A percentile compares a stretch with the other conserved stretches of the same genome.
These are phyloP conservation scores for Drosophila villosipedis DNA, from an alignment of 2,888 invertebrate species.

Conservation along the genomic window DNA sequence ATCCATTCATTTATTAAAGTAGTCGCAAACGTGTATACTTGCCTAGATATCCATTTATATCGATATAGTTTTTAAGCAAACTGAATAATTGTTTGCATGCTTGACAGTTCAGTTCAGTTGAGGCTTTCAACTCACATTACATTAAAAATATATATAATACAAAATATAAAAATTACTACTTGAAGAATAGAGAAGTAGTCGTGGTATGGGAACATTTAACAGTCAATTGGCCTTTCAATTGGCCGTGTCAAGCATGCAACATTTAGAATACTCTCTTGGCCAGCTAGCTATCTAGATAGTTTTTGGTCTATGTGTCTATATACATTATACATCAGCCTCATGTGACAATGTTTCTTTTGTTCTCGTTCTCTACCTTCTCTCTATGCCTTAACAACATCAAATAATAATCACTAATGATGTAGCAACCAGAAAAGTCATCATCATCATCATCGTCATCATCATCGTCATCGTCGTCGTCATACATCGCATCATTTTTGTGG, in stretches of 20 bases:
- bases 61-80: not conserved
- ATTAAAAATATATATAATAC: not conserved
- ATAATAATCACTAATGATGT: conserved; percentile 14
- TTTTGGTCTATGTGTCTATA: conserved; percentile 4
- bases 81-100: conserved; percentile 10
- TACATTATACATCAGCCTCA: conserved; percentile 16
- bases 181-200: not conserved
- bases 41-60: not conserved
- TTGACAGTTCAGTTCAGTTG: conserved; percentile 4
- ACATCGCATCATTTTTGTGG: conserved; percentile 71
- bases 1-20: not conserved
- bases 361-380: conserved; percentile 41
- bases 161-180: not conserved
- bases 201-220: not conserved
- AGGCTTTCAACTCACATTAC: not conserved
- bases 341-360: conserved; percentile 41
- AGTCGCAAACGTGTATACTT: not conserved
- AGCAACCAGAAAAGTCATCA: conserved; percentile 70
- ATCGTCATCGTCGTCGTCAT: conserved; percentile 50
- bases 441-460: conserved; percentile 55
- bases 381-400: conserved; percentile 24
- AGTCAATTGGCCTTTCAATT: not conserved
- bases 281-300: not conserved
- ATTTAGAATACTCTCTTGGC: not conserved
- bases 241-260: conserved; percentile 15